Evolutionary conservation across 2,888 invertebrate genomes (phyloP).

Genomic region (Drosophila sordidula): DNA sequence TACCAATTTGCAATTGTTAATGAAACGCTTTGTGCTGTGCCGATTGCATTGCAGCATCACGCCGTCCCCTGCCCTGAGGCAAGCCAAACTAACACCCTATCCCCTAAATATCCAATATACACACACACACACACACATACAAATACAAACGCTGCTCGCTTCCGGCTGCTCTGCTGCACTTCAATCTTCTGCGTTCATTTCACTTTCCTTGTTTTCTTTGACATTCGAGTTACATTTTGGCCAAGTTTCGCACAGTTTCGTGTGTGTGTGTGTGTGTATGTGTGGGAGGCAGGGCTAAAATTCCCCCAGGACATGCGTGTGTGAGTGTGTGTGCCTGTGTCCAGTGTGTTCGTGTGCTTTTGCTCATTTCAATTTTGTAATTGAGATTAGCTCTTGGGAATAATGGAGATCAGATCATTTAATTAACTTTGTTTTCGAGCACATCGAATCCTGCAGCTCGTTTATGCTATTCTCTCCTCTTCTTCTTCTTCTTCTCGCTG

Average conservation of each 20-base stretch:
- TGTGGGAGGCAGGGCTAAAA: slow-evolving; percentile 19
- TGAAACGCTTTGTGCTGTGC: slow-evolving; percentile 77
- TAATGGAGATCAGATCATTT: slow-evolving; percentile 84
- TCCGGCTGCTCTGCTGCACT: slow-evolving; percentile 51
- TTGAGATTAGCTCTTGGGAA: slow-evolving; percentile 82
- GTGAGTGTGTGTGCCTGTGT: slow-evolving; percentile 16
- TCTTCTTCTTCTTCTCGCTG: background rate
- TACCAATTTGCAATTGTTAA: slow-evolving; percentile 82
- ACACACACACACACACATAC: background rate
- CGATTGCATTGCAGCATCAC: slow-evolving; percentile 66
- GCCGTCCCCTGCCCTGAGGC: slow-evolving; percentile 7
- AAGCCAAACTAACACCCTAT: slow-evolving; percentile 13
- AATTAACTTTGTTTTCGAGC: slow-evolving; percentile 83
- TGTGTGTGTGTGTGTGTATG: slow-evolving; percentile 24
- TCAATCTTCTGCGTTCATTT: slow-evolving; percentile 65
- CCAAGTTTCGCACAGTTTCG: slow-evolving; percentile 46
- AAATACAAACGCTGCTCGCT: background rate
- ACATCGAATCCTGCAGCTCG: slow-evolving; percentile 55
- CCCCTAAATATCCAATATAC: slow-evolving; percentile 16
- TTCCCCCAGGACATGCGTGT: slow-evolving; percentile 17
- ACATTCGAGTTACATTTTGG: slow-evolving; percentile 76
- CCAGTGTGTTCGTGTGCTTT: slow-evolving; percentile 40
- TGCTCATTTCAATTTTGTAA: slow-evolving; percentile 83
- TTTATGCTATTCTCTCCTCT: slow-evolving; percentile 4
- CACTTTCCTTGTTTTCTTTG: slow-evolving; percentile 78